These are phyloP conservation scores for Porites lutea DNA, from an alignment of 64 coral and sea anemone genomes.

Conservation along the genomic window DNA sequence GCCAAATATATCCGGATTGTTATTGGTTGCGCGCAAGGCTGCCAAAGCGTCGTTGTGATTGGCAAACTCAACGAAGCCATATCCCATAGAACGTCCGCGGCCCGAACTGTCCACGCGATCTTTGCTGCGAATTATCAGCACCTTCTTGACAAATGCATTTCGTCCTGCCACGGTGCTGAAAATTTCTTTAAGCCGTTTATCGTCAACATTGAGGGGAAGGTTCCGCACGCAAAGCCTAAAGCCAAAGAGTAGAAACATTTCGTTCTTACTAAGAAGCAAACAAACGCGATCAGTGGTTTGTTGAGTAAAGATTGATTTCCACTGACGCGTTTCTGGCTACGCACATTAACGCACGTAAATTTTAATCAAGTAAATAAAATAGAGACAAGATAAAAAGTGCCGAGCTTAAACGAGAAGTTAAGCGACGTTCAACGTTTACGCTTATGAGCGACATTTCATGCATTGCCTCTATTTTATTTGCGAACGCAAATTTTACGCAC, in stretches of 20 bases:
- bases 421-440: no score
- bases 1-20: conserved; percentile 92
- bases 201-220: conserved; percentile 74
- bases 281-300: no score
- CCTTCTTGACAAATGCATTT: conserved; percentile 59
- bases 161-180: conserved; percentile 30
- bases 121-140: conserved; percentile 87
- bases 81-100: conserved; percentile 80
- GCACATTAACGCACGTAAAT: no score
- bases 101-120: conserved; percentile 82
- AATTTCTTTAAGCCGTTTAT: conserved; percentile 72
- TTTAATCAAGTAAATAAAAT: no score
- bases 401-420: no score
- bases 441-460: no score
- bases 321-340: no score
- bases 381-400: no score
- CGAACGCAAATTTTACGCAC: no score
- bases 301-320: no score
- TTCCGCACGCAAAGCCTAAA: conserved; percentile 92
- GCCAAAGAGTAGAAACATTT: background rate
- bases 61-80: conserved; percentile 88
- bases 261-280: background rate
- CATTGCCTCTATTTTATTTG: no score
- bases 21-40: conserved; percentile 84
- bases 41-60: conserved; percentile 85